Conservation (phyloP, 2,888 invertebrate species). For the Pterostichus madidus region DNA sequence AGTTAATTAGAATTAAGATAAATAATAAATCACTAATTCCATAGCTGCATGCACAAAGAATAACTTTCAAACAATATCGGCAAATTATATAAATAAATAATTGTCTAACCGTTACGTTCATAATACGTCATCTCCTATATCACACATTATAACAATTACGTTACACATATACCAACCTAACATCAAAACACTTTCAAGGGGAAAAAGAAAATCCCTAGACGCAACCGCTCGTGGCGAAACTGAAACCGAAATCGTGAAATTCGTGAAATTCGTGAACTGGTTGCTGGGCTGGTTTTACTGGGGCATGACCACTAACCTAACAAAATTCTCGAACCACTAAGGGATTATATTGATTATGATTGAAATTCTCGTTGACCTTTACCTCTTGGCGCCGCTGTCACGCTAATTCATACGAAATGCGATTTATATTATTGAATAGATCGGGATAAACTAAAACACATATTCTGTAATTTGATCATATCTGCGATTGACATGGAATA, state of each 20-base stretch:
- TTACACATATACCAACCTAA: background rate
- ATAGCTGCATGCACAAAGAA: constrained; percentile 2
- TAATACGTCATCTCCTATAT: constrained; percentile 13
- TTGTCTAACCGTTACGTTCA: background rate
- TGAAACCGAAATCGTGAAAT: background rate
- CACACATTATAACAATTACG: background rate
- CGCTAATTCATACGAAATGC: constrained; percentile 43
- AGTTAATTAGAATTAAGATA: constrained; percentile 9
- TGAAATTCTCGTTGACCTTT: constrained; percentile 53
- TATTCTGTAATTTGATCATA: constrained; percentile 38
- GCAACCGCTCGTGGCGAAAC: background rate
- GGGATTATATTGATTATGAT: constrained; percentile 52
- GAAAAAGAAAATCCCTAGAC: constrained; percentile 17
- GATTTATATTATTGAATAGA: constrained; percentile 48
- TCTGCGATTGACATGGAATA: constrained; percentile 37
- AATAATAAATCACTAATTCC: constrained; percentile 16
- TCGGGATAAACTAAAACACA: constrained; percentile 23
- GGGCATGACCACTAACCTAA: constrained; percentile 24
- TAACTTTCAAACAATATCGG: background rate
- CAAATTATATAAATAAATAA: constrained; percentile 25
- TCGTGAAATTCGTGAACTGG: constrained; percentile 15
- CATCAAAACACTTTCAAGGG: constrained; percentile 14
- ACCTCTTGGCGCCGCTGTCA: constrained; percentile 24
- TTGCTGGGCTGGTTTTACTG: background rate
- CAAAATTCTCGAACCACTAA: constrained; percentile 16